Evolutionary conservation across 2,888 invertebrate species (phyloP), one percentile per base, ranked within the genome.

Genomic region (Coremacera marginata): DNA sequence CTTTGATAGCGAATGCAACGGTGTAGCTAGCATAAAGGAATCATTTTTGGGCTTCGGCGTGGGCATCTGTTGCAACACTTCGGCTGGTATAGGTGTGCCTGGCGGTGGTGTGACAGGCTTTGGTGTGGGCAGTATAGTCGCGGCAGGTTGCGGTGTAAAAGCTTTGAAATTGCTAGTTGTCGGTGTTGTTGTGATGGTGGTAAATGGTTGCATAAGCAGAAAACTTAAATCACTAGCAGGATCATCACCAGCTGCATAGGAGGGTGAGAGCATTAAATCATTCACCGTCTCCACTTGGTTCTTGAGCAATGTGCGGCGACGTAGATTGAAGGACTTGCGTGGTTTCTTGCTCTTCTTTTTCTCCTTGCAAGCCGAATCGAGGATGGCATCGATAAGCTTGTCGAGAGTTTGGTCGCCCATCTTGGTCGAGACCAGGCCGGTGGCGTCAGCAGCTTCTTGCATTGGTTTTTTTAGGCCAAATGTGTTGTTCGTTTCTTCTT

Each of bases 191-290:
- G 25, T 44, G 11, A 11, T 14, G 44, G 11, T 44, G 14, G 1
- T 14, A 0, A 49, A 22, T 0, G 77, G 31, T n/a, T 82, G 83
- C 51, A 74, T 71, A 49, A 83, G 74, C 0, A 84, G 79, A 77
- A 89, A 88, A 82, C 86, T 89, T 34, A 89, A 80, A 82, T 89
- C 89, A 78, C 87, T 88, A 7, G 89, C 89, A 0, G 89, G 89
- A 85, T 89, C 89, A 78, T 89, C 89, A 19, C 86, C 89, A 0
- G 89, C 83, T 0, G 89, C 82, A 82, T 89, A 89, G 1, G 89
- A 89, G 1, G 89, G 88, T 44, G 88, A 88, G 9, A 89, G 74
- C 14, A 84, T 83, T 0, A 77, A 11, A 9, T 80, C 80, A 37
- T 31, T 52, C 3, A 68, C 83, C 7, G 72, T 77, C 16, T 81